Conservation (phyloP, 92 coral and sea anemone genomes). For the Umimayanthus chanpuru region DNA sequence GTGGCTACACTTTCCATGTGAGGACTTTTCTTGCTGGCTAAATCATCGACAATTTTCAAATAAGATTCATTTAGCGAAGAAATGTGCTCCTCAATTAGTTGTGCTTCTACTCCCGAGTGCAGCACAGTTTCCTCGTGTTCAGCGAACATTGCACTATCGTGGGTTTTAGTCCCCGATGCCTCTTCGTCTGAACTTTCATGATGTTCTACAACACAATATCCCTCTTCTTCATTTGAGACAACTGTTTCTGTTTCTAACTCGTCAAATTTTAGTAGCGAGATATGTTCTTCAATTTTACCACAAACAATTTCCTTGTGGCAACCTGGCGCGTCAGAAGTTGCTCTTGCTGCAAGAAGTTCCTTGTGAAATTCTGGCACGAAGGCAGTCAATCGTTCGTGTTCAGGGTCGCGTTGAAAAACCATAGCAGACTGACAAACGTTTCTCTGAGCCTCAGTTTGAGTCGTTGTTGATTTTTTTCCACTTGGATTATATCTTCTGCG, state of each 20-base stretch:
- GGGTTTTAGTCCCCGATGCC: background rate
- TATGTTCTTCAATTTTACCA: background rate
- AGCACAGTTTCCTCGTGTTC: slow-evolving; percentile 11
- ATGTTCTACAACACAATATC: background rate
- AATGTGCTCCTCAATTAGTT: background rate
- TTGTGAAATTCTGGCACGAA: background rate
- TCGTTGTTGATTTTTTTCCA: no score
- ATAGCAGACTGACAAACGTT: no score
- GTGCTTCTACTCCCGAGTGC: background rate
- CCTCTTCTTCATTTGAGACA: background rate
- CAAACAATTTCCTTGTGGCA: background rate
- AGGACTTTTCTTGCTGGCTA: slow-evolving; percentile 4
- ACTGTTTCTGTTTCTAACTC: background rate
- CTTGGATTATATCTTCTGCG: background rate
- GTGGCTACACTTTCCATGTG: background rate
- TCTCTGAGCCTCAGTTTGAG: no score
- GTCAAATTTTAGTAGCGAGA: no score
- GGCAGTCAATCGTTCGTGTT: background rate
- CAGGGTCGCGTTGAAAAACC: background rate
- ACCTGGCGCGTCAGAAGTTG: background rate
- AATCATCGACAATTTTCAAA: background rate
- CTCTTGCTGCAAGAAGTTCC: background rate
- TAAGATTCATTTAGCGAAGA: background rate
- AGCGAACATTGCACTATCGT: background rate
- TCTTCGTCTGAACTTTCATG: background rate